phyloP scores from a whole-genome alignment of 2,888 invertebrate species.

The Meteorus cinctellus region DNA sequence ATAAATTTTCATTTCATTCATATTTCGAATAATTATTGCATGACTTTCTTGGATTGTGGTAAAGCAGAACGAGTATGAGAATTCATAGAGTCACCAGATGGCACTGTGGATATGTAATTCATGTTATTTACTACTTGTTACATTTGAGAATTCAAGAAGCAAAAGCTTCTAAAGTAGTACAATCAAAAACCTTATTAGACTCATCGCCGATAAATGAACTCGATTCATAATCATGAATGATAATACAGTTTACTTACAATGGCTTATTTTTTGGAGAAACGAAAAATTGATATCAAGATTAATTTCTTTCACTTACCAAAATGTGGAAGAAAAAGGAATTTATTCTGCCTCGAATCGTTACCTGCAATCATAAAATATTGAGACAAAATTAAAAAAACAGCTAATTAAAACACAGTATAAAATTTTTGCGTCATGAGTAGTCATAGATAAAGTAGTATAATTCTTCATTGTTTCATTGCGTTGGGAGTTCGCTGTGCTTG shows the following conservation, averaged over 20 bases:
- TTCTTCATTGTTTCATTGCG: neutral
- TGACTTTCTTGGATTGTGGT: constrained; percentile 2
- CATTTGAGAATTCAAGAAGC: neutral
- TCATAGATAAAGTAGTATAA: neutral
- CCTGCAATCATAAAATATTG: neutral
- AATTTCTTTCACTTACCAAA: neutral
- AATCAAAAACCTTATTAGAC: no score
- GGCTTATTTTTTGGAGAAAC: no score
- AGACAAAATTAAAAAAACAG: neutral
- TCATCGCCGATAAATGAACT: no score
- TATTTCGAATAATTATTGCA: neutral
- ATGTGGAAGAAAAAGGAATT: neutral
- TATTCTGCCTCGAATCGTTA: neutral
- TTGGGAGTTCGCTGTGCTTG: neutral
- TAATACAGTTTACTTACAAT: no score
- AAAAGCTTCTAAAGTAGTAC: neutral
- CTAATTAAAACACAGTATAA: neutral
- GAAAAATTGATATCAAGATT: neutral
- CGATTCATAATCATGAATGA: neutral
- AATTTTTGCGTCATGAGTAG: neutral
- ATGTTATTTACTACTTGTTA: constrained; percentile 27
- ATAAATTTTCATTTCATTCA: neutral
- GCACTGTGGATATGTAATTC: constrained; percentile 23
- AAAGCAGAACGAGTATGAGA: neutral
- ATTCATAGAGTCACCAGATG: constrained; percentile 27